Percentiles rank a stretch among this genome's conserved stretches.
These are phyloP conservation scores for Formica exsecta DNA, from an alignment of 1,140 invertebrate species.

Conservation along the genomic window DNA sequence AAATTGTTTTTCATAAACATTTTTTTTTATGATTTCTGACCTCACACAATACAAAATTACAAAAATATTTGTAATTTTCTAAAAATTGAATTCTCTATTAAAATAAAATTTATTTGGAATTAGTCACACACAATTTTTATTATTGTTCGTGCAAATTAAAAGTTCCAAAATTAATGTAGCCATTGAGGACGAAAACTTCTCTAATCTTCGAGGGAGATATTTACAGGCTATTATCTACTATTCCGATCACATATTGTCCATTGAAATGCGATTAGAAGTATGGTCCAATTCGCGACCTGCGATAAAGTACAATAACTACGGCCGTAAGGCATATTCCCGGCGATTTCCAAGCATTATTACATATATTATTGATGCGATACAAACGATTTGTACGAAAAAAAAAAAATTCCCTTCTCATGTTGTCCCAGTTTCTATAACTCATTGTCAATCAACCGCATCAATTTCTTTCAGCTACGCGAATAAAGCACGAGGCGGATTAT, in stretches of 20 bases:
- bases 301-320: not conserved
- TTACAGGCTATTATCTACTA: slow-evolving; percentile 6
- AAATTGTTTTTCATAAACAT: too few relatives aligned
- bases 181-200: slow-evolving; percentile 1
- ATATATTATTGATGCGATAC: too few relatives aligned
- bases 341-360: too few relatives aligned
- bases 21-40: too few relatives aligned
- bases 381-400: not conserved
- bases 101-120: not conserved
- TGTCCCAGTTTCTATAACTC: not conserved
- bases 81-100: not conserved
- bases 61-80: not conserved
- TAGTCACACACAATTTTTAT: too few relatives aligned
- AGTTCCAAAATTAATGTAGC: not conserved
- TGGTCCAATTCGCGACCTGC: slow-evolving; percentile 18
- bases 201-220: not conserved
- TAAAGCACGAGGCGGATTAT: slow-evolving; percentile 6
- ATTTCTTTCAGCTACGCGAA: slow-evolving; percentile 15
- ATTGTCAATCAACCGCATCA: not conserved
- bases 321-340: not conserved
- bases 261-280: slow-evolving; percentile 52
- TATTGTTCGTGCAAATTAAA: not conserved
- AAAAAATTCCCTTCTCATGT: not conserved
- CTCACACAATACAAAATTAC: not conserved
- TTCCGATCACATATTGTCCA: slow-evolving; percentile 38